phyloP scores from a whole-genome alignment of 2,888 invertebrate genomes.

The Pecten maximus region DNA sequence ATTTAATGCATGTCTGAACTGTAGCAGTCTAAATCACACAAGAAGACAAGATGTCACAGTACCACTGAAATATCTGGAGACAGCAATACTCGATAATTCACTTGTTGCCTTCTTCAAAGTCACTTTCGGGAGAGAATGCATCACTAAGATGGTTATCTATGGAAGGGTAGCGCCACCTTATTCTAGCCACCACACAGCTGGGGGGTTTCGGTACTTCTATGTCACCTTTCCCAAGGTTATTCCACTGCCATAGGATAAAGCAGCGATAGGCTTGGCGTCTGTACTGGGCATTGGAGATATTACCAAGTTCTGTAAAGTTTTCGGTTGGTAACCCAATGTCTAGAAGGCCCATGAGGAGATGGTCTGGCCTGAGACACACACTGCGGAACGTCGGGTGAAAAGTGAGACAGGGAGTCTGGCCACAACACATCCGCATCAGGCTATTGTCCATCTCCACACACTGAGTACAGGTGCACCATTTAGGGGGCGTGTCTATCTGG shows the following conservation, averaged over 20 bases:
- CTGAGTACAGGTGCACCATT: slow-evolving; percentile 15
- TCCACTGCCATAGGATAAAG: not conserved
- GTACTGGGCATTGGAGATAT: not conserved
- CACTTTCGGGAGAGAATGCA: not conserved
- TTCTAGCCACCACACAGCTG: slow-evolving; percentile 11
- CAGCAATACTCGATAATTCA: not conserved
- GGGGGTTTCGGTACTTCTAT: slow-evolving; percentile 10
- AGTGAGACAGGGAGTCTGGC: not conserved
- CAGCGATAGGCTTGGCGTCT: slow-evolving; percentile 6
- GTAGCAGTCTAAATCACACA: not conserved
- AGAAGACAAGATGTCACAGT: not conserved
- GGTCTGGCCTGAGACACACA: not conserved
- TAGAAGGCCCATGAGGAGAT: not conserved
- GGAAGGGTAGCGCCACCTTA: not conserved
- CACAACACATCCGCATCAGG: not conserved
- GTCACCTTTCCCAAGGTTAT: not conserved
- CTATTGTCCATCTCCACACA: not conserved
- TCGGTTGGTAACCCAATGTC: not conserved
- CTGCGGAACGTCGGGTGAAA: not conserved
- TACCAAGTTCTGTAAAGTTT: not conserved
- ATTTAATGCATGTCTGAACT: too few relatives aligned
- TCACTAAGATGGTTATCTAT: not conserved
- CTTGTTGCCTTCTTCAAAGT: not conserved
- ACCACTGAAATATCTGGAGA: not conserved
- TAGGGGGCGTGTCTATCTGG: not conserved